Conservation (phyloP, 2,888 invertebrate genomes). For the Temnothorax unifasciatus region DNA sequence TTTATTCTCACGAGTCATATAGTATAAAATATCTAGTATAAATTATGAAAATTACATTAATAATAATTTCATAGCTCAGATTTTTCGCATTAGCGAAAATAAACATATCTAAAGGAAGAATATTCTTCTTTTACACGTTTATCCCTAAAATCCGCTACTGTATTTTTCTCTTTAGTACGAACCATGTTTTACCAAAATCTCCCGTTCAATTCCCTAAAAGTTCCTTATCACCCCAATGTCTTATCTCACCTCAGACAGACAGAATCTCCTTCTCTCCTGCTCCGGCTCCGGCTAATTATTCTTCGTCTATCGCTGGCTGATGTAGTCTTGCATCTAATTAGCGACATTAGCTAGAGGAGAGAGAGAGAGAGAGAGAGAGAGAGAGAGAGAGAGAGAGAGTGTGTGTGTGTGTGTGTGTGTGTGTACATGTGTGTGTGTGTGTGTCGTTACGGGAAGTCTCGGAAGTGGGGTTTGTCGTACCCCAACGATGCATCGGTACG, state of each 20-base stretch:
- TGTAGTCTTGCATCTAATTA: conserved; percentile 51
- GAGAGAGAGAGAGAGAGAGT: not conserved
- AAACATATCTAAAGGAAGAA: not conserved
- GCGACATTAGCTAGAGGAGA: not conserved
- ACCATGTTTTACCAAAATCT: conserved; percentile 37
- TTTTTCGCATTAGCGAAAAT: not conserved
- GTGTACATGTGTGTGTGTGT: not conserved
- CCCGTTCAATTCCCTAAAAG: conserved; percentile 21
- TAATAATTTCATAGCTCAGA: not conserved
- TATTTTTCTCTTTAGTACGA: conserved; percentile 29
- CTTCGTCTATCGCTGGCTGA: conserved; percentile 41
- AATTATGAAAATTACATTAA: conserved; percentile 17
- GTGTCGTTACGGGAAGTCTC: conserved; percentile 2
- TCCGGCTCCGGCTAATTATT: conserved; percentile 39
- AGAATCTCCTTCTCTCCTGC: not conserved
- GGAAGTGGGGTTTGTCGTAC: conserved; percentile 38
- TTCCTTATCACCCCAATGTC: conserved; percentile 23
- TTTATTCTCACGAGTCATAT: not conserved
- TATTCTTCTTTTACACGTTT: not conserved
- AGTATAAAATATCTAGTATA: not conserved
- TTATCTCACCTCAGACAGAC: conserved; percentile 39
- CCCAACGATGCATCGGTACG: conserved; percentile 64
- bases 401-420: too few species aligned
- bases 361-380: not conserved
- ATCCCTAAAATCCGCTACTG: not conserved